Conservation (phyloP, 2,113 vertebrate species). For the Nicator chloris region DNA sequence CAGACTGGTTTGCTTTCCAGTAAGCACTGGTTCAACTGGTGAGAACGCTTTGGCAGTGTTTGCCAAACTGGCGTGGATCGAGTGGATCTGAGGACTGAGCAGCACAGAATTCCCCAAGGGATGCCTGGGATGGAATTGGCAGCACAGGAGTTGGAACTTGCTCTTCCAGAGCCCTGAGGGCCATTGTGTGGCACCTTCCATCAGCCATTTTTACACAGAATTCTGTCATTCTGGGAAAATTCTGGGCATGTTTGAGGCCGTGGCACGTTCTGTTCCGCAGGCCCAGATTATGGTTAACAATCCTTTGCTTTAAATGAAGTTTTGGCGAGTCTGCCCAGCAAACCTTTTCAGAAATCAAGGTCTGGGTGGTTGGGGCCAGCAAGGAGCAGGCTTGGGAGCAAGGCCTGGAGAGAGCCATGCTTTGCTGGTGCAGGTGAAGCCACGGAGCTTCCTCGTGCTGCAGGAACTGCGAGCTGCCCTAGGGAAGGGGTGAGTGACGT, state of each 20-base stretch:
- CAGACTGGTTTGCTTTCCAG: neutral
- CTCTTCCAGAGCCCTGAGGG: neutral
- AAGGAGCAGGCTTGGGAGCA: neutral
- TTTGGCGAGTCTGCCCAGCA: neutral
- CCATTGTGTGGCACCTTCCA: neutral
- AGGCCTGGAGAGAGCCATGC: accelerated
- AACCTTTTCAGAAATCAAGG: neutral
- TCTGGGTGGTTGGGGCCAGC: neutral
- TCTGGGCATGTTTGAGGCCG: neutral
- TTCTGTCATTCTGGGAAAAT: neutral
- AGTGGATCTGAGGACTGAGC: neutral
- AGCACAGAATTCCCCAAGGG: neutral
- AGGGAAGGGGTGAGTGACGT: accelerated
- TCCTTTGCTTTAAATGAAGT: neutral
- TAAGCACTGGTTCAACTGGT: neutral
- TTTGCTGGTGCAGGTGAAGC: accelerated
- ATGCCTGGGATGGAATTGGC: neutral
- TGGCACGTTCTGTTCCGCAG: neutral
- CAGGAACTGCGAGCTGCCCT: too few species aligned
- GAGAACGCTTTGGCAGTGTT: neutral
- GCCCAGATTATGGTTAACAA: neutral
- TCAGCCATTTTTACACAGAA: neutral
- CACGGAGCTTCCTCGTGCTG: accelerated
- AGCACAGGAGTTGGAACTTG: neutral
- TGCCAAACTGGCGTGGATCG: neutral